phyloP scores from a whole-genome alignment of 2,113 vertebrate species.

The Thalassarche chlororhynchos region DNA sequence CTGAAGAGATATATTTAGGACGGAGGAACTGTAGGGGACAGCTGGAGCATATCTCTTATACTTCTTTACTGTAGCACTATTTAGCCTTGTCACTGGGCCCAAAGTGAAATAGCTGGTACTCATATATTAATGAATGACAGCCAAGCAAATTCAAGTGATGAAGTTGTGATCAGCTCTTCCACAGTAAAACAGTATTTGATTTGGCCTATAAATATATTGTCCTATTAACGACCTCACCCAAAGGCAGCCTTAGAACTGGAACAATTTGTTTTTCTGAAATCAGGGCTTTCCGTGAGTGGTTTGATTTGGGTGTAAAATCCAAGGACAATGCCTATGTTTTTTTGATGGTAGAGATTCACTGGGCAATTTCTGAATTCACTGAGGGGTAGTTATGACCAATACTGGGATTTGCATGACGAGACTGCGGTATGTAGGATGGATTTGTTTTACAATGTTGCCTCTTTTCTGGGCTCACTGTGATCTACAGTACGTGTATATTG shows the following conservation, averaged over 20 bases:
- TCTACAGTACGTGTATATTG: conserved; percentile 25
- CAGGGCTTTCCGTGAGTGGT: neutral
- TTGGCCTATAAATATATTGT: conserved; percentile 17
- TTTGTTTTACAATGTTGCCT: conserved; percentile 39
- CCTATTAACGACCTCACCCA: neutral
- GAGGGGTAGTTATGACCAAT: neutral
- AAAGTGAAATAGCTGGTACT: neutral
- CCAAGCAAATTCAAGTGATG: neutral
- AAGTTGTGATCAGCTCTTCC: neutral
- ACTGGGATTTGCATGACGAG: neutral
- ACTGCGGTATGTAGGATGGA: neutral
- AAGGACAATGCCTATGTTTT: neutral
- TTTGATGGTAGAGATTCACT: neutral
- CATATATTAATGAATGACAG: conserved; percentile 10
- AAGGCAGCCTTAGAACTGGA: conserved; percentile 4
- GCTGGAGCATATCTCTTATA: neutral
- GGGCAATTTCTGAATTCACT: neutral
- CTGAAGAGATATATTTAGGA: conserved; percentile 45
- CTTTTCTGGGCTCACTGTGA: conserved; percentile 18
- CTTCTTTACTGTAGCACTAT: neutral
- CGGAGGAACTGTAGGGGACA: neutral
- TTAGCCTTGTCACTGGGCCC: neutral
- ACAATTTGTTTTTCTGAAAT: conserved; percentile 7
- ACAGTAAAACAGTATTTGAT: neutral
- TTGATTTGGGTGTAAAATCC: conserved; percentile 30